phyloP scores from a whole-genome alignment of 2,888 invertebrate species.

The Ectobius pallidus region DNA sequence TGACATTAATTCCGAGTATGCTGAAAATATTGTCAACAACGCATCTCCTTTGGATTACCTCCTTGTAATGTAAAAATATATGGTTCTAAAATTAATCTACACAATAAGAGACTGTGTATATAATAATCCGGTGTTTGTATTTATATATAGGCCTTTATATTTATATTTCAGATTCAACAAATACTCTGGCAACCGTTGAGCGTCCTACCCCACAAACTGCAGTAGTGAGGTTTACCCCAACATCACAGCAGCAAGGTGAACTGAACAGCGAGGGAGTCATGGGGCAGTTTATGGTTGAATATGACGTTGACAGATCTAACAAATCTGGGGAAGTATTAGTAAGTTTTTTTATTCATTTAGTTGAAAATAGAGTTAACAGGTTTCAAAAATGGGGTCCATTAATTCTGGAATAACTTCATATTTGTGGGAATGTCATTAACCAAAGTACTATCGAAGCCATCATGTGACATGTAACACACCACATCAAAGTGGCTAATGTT shows the following conservation, averaged over 20 bases:
- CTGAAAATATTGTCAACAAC: no score
- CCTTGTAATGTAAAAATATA: no score
- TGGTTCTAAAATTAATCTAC: no score
- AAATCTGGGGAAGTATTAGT: conserved; percentile 65
- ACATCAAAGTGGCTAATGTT: no score
- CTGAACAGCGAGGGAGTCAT: conserved; percentile 58
- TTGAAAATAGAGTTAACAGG: neutral
- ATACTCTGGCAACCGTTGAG: conserved; percentile 4
- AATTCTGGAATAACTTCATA: neutral
- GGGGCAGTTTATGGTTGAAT: conserved; percentile 71
- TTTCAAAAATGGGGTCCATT: neutral
- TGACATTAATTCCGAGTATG: no score
- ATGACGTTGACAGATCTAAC: conserved; percentile 65
- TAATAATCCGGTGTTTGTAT: no score
- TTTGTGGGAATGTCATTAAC: neutral
- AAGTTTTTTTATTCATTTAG: conserved; percentile 42
- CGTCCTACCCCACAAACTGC: conserved; percentile 48
- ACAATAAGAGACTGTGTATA: no score
- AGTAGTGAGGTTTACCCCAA: conserved; percentile 64
- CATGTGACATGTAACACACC: neutral
- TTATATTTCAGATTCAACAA: neutral
- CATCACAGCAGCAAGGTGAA: conserved; percentile 63
- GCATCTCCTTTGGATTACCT: no score
- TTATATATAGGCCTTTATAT: no score
- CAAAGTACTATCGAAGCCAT: neutral